These are phyloP conservation scores for Stomorhina lunata DNA, from an alignment of 2,888 invertebrate species.

Conservation along the genomic window DNA sequence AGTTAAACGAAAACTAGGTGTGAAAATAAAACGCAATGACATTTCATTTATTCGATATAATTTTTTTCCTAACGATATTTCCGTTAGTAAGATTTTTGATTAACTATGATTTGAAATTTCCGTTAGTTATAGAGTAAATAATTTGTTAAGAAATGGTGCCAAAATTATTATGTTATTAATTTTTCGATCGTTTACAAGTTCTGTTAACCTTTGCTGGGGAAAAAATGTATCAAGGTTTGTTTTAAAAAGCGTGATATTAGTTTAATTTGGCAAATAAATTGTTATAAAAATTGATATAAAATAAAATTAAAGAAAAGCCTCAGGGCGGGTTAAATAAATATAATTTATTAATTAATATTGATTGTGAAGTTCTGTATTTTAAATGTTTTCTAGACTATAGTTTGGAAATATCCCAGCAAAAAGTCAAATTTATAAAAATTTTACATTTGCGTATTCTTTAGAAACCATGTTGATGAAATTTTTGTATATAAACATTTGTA, in stretches of 20 bases:
- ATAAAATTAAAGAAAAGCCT: neutral
- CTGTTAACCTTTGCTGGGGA: neutral
- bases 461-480: no score
- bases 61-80: conserved; percentile 48
- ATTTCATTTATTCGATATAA: conserved; percentile 20
- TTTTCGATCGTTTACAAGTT: neutral
- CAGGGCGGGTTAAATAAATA: no score
- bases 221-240: neutral
- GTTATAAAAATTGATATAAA: neutral
- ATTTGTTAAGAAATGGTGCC: neutral
- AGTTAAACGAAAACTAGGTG: conserved; percentile 17
- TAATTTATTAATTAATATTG: no score
- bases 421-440: no score
- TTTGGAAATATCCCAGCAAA: no score
- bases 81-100: conserved; percentile 30
- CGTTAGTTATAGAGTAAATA: neutral
- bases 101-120: conserved; percentile 35
- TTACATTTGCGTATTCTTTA: no score
- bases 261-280: no score
- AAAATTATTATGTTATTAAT: neutral
- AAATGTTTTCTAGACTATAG: no score
- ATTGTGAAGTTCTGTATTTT: no score
- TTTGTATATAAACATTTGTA: no score
- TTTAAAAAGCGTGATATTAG: no score
- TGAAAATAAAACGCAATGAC: conserved; percentile 36